Base-by-base conservation (phyloP, 2,113 vertebrate genomes). In the Catharus fuscescens region DNA sequence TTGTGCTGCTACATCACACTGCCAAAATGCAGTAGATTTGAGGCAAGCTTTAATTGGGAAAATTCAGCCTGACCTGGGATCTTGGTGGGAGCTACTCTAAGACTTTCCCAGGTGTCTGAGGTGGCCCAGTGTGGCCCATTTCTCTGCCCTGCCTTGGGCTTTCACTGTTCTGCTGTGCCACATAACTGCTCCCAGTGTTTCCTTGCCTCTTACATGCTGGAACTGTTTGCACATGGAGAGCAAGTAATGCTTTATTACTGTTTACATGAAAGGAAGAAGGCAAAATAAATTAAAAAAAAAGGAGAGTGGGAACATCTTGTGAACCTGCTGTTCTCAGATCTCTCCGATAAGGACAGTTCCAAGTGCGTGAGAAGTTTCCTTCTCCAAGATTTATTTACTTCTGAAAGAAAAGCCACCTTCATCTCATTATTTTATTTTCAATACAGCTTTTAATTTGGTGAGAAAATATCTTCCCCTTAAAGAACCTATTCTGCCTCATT, bases 401-500 rank as follows among this genome's bases (percentile, higher is more conserved):
- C 48, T 80, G 80, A 73, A 94, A 96, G 94, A 96, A 97, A 97
- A 97, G 90, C 88, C 86, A 97, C 84, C 93, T 92, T 77, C 84
- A 91, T 93, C 87, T 96, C 87, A 91, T 96, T 94, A 74, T 95
- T 95, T 96, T 70, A 95, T 95, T 93, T 95, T 78, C 92, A 96
- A 96, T 95, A 81, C 94, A 89, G 24, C 80, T 95, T 96, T 97
- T 97, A 92, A 97, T 97, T 96, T 97, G 95, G 95, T 97, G 96
- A 98, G 96, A 97, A 97, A 97, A 95, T 97, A 94, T 93, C 94
- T 94, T 96, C 93, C 90, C 86, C 66, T 86, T 95, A 96, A 97
- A 96, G 91, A 92, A 91, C 91, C 73, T 93, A 97, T 97, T 97
- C 97, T 98, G 97, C 96, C 89, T 97, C 97, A 97, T 98, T 98